Conservation (phyloP, 2,797 vertebrate genomes). For the Xyrichtys novacula region DNA sequence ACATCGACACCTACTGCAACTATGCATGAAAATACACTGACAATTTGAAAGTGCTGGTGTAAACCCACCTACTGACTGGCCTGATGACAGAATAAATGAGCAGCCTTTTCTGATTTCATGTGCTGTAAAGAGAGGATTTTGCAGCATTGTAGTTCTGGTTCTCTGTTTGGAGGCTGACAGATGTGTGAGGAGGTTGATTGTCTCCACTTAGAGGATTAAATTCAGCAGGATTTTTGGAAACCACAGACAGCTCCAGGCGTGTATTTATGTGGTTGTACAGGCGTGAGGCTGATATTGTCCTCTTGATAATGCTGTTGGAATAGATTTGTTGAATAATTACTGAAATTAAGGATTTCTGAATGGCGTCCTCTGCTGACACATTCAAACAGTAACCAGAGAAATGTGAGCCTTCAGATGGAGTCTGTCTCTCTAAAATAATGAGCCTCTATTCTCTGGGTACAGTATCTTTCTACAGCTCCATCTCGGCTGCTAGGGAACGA, state of each 20-base stretch:
- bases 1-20: too few species aligned
- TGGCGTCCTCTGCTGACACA: conserved; percentile 29
- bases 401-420: conserved; percentile 10
- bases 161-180: conserved; percentile 13
- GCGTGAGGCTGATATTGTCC: conserved; percentile 39
- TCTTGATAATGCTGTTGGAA: conserved; percentile 46
- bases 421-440: conserved; percentile 49
- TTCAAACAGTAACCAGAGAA: conserved; percentile 30
- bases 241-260: conserved; percentile 52
- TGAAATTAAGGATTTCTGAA: conserved; percentile 11
- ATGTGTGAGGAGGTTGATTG: conserved; percentile 38
- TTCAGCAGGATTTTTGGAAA: conserved; percentile 29
- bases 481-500: conserved; percentile 74
- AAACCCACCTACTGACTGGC: not conserved
- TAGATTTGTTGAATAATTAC: conserved; percentile 43
- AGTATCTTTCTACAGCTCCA: conserved; percentile 39
- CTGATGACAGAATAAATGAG: conserved; percentile 21
- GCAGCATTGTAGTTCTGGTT: conserved; percentile 9
- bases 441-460: conserved; percentile 51
- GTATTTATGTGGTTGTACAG: conserved; percentile 43
- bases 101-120: conserved; percentile 32
- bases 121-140: conserved; percentile 44
- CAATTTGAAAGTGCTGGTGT: too few species aligned
- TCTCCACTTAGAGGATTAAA: conserved; percentile 46
- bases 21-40: too few species aligned